These are phyloP conservation scores for Acipenser ruthenus DNA, from an alignment of 2,797 vertebrate species.

Conservation along the genomic window DNA sequence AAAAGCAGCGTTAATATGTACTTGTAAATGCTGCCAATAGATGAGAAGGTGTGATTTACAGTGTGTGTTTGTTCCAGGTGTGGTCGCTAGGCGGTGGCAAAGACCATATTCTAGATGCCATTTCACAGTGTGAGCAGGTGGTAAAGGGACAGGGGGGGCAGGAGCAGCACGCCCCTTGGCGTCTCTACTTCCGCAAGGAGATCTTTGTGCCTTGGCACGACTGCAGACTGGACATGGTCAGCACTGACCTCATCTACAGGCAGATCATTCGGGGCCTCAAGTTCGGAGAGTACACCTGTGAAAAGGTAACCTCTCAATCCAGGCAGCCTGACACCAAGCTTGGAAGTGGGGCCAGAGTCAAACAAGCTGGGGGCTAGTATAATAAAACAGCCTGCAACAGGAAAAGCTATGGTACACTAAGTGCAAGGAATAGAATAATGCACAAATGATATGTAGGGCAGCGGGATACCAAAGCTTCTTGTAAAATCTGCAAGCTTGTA, in stretches of 20 bases:
- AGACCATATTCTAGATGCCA: conserved; percentile 85
- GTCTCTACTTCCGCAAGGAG: conserved; percentile 88
- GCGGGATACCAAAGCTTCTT: no score
- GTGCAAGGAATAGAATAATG: no score
- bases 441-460: no score
- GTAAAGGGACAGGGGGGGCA: conserved; percentile 68
- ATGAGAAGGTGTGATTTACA: neutral
- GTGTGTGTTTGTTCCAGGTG: conserved; percentile 49
- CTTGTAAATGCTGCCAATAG: no score
- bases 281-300: conserved; percentile 77
- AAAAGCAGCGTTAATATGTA: no score
- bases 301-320: conserved; percentile 61
- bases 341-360: no score
- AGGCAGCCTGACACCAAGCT: no score
- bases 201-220: conserved; percentile 92
- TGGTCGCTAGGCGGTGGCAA: conserved; percentile 80
- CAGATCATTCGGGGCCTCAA: conserved; percentile 81
- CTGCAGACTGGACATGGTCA: conserved; percentile 66
- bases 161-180: conserved; percentile 83
- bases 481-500: no score
- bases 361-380: no score
- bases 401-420: no score
- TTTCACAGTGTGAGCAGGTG: conserved; percentile 90
- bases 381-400: no score
- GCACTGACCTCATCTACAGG: conserved; percentile 86